These are phyloP conservation scores for Gasteruption jaculator DNA, from an alignment of 2,888 invertebrate species.

Conservation along the genomic window DNA sequence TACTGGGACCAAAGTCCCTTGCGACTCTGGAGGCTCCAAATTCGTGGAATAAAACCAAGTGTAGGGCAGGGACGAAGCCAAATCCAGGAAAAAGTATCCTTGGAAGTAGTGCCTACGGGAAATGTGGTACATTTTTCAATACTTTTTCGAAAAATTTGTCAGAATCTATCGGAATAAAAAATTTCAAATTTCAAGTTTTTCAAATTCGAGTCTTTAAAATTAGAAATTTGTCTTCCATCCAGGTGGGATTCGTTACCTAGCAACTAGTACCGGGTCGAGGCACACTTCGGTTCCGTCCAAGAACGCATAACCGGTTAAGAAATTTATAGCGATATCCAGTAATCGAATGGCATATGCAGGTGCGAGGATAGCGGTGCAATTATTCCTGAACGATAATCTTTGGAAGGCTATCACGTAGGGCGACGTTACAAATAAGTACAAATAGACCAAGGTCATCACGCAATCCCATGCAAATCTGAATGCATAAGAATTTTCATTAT, in stretches of 20 bases:
- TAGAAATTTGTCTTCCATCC: background rate
- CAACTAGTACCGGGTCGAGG: slow-evolving; percentile 31
- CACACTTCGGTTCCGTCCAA: slow-evolving; percentile 33
- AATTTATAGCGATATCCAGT: slow-evolving; percentile 40
- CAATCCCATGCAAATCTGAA: slow-evolving; percentile 39
- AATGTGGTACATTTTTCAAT: slow-evolving; percentile 11
- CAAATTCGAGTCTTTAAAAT: background rate
- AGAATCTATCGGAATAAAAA: background rate
- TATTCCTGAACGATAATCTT: slow-evolving; percentile 25
- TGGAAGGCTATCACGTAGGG: slow-evolving; percentile 34
- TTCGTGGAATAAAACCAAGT: slow-evolving; percentile 28
- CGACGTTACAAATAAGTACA: slow-evolving; percentile 33
- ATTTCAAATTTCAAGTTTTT: background rate
- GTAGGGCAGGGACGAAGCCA: slow-evolving; percentile 42
- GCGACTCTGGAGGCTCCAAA: slow-evolving; percentile 22
- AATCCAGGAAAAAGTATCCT: slow-evolving; percentile 41
- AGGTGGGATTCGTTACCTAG: slow-evolving; percentile 24
- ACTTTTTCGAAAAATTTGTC: background rate
- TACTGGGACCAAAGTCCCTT: slow-evolving; percentile 27
- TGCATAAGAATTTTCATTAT: too few relatives aligned
- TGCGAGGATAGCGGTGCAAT: too few relatives aligned
- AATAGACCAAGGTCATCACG: slow-evolving; percentile 35
- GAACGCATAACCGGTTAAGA: slow-evolving; percentile 40
- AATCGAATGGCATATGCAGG: slow-evolving; percentile 32
- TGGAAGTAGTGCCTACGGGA: slow-evolving; percentile 40